Evolutionary conservation across 2,797 vertebrate species (phyloP).

Genomic region (Tokudaia muenninki): DNA sequence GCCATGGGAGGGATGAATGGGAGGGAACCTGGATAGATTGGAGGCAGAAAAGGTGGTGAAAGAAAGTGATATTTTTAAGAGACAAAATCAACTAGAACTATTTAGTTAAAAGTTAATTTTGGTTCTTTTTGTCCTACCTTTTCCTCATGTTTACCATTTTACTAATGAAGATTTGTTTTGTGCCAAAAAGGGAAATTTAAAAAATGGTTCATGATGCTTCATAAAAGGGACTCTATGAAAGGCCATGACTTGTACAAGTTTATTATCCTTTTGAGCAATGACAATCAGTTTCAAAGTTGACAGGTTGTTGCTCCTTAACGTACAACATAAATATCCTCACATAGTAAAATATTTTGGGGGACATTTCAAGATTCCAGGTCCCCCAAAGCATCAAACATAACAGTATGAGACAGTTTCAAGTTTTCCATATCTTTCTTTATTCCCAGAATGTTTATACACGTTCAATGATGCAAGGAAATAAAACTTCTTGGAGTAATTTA

Average conservation of each 20-base stretch:
- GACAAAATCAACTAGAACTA: conserved; percentile 17
- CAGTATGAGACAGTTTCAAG: not conserved
- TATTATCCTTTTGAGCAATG: not conserved
- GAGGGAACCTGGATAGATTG: not conserved
- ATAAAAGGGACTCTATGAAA: not conserved
- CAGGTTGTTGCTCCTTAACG: conserved; percentile 18
- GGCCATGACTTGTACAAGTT: not conserved
- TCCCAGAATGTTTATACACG: not conserved
- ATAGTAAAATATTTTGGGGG: not conserved
- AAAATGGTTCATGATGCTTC: conserved; percentile 24
- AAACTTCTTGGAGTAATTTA: not conserved
- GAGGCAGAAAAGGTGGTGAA: not conserved
- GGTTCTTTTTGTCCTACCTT: not conserved
- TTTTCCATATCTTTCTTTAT: not conserved
- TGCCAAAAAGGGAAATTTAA: conserved; percentile 47
- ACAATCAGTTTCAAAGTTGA: not conserved
- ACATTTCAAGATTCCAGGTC: conserved; percentile 19
- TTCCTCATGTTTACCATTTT: not conserved
- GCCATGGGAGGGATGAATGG: not conserved
- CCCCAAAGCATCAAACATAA: not conserved
- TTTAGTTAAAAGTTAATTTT: not conserved
- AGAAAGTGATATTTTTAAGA: not conserved
- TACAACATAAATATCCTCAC: not conserved
- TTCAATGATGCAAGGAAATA: conserved; percentile 16
- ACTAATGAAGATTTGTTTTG: not conserved